Conservation (phyloP, 1,140 invertebrate species). For the Hormaphis cornu region DNA sequence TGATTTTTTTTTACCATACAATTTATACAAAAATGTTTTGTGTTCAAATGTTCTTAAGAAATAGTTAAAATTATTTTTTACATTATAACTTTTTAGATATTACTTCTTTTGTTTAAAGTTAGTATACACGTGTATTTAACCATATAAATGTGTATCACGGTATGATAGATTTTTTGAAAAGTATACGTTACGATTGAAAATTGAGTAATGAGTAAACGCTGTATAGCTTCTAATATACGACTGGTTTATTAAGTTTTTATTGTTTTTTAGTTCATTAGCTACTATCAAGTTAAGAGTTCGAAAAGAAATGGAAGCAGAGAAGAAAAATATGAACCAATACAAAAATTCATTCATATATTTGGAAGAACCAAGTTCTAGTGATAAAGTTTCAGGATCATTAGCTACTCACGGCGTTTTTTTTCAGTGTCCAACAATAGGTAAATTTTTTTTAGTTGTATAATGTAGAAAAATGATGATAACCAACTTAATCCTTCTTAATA, state of each 20-base stretch:
- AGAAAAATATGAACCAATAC: slow-evolving; percentile 38
- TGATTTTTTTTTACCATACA: no score
- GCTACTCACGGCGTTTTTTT: slow-evolving; percentile 64
- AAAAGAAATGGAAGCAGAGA: slow-evolving; percentile 68
- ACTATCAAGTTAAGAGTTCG: slow-evolving; percentile 63
- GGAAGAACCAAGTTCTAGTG: slow-evolving; percentile 36
- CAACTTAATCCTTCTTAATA: background rate
- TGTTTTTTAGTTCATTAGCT: slow-evolving; percentile 44
- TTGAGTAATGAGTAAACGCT: no score
- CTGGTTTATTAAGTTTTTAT: background rate
- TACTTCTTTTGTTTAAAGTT: no score
- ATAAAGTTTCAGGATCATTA: slow-evolving; percentile 49
- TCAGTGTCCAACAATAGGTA: slow-evolving; percentile 68
- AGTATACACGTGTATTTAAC: no score
- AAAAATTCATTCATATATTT: slow-evolving; percentile 35
- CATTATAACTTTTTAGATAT: no score
- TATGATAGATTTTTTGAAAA: no score
- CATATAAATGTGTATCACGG: no score
- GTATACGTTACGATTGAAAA: no score
- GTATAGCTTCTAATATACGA: no score
- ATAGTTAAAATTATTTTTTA: no score
- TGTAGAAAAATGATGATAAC: background rate
- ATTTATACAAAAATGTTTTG: no score
- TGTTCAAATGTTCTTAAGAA: no score
- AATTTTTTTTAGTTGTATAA: slow-evolving; percentile 39